These are phyloP conservation scores for Drosophila melanica DNA, from an alignment of 1,140 invertebrate species.

Conservation along the genomic window DNA sequence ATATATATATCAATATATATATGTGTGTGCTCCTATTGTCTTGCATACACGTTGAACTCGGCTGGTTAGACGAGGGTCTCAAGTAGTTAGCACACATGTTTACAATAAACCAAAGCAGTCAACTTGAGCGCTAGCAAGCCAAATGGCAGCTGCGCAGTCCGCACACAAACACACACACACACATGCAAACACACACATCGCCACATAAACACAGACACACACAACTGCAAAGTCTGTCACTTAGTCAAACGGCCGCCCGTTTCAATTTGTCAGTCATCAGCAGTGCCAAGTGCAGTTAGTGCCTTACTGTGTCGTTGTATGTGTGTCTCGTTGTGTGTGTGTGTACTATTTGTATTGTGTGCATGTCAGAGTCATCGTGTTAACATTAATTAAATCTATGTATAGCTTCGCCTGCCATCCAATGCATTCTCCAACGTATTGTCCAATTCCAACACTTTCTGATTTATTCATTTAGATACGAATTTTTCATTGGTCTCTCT, in stretches of 20 bases:
- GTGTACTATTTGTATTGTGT: conserved; percentile 67
- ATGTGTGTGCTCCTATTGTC: conserved; percentile 45
- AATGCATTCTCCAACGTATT: conserved; percentile 30
- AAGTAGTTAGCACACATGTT: conserved; percentile 78
- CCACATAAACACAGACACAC: conserved; percentile 1
- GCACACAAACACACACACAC: conserved; percentile 6
- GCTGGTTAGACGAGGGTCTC: conserved; percentile 24
- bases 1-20: not conserved
- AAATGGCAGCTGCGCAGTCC: conserved; percentile 63
- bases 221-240: conserved; percentile 55
- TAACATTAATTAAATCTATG: conserved; percentile 79
- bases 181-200: conserved; percentile 14
- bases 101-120: conserved; percentile 77
- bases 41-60: conserved; percentile 30
- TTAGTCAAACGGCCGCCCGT: conserved; percentile 63
- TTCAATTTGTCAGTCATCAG: conserved; percentile 79
- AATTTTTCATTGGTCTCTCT: conserved; percentile 39
- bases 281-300: conserved; percentile 50
- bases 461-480: conserved; percentile 57
- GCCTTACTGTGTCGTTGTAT: conserved; percentile 2
- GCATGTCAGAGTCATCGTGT: conserved; percentile 79
- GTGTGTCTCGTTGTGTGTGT: conserved; percentile 2
- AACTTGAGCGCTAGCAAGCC: conserved; percentile 68
- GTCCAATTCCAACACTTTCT: conserved; percentile 3
- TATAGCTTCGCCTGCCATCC: conserved; percentile 57